Percentiles rank a stretch among this genome's conserved stretches.
Conservation (phyloP, 37 sponge, comb jelly and placozoan species). For the Haliclona indistincta region DNA sequence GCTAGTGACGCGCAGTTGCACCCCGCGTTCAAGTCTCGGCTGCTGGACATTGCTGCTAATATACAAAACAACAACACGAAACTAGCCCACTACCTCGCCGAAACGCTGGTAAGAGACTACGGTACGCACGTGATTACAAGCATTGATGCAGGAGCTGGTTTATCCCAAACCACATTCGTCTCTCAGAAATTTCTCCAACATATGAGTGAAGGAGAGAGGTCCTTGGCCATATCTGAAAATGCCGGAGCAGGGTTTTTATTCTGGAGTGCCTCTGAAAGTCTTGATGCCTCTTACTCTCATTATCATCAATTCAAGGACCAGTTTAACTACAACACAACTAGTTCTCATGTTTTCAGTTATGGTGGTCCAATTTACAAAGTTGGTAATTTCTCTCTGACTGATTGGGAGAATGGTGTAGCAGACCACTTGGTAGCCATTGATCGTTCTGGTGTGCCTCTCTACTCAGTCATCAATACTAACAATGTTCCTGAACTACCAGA, state of each 20-base stretch:
- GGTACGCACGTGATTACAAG: slow-evolving; percentile 28
- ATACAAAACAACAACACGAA: slow-evolving; percentile 16
- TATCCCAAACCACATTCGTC: neutral
- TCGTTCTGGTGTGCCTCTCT: slow-evolving; percentile 65
- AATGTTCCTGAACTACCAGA: slow-evolving; percentile 66
- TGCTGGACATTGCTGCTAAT: slow-evolving; percentile 19
- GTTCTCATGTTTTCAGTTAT: slow-evolving; percentile 47
- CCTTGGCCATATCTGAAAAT: neutral
- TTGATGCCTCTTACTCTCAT: neutral
- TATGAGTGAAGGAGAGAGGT: neutral
- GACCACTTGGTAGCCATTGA: slow-evolving; percentile 73
- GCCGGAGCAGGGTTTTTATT: slow-evolving; percentile 63
- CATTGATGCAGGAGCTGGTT: slow-evolving; percentile 17
- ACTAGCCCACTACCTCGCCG: slow-evolving; percentile 16
- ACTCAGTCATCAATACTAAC: slow-evolving; percentile 45
- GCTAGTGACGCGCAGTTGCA: slow-evolving; percentile 14
- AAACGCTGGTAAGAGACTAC: slow-evolving; percentile 33
- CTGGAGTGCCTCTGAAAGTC: slow-evolving; percentile 7
- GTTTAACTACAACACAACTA: slow-evolving; percentile 9
- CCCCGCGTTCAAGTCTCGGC: slow-evolving; percentile 3
- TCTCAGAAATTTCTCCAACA: neutral
- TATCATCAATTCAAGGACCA: neutral
- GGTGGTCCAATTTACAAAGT: slow-evolving; percentile 70
- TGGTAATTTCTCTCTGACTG: slow-evolving; percentile 51
- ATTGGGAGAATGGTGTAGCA: slow-evolving; percentile 76